Base-by-base conservation (phyloP, 2,888 invertebrate genomes). In the Glyphotaelius pellucidus region DNA sequence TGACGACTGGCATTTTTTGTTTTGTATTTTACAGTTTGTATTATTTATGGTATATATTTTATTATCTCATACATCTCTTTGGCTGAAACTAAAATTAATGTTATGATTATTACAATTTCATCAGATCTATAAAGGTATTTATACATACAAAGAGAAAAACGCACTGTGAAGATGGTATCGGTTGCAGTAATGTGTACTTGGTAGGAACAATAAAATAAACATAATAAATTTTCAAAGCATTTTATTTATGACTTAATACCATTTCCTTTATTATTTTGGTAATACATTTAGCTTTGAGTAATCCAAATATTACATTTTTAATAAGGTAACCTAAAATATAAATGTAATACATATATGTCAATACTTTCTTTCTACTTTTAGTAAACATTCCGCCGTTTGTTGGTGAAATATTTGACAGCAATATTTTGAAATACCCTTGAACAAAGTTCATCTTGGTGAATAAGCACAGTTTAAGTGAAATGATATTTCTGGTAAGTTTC, bases 211-310 rank as follows among this genome's bases (percentile, higher is more conserved):
- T 11, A 35, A 14, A 32, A 15, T 47, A 86, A 86, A 86, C 25
- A 52, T 19, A 30, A 35, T 79, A 79, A 89, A 89, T 93, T 93
- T 93, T 93, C 93, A 93, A 93, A 93, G 93, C 93, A 93, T 93
- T 93, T 93, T 93, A 93, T 93, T 93, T 90, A 93, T 93, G 93
- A 93, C 93, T 93, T 93, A 92, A 93, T 93, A 93, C 93, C 93
- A 93, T 93, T 92, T 93, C 91, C 93, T 80, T 93, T 93, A 93
- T 93, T 96, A 96, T 96, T 96, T 96, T 96, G 96, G 96, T 96
- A 96, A 95, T 96, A 96, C 96, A 96, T 96, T 96, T 96, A 96
- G 96, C 96, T 96, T 96, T 96, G 95, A 96, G 96, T 96, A 96
- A 96, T 96, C 96, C 96, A 95, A 89, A 89, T 89, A 96, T 95